These are phyloP conservation scores for Hybognathus amarus DNA, from an alignment of 2,797 vertebrate species.

Conservation along the genomic window DNA sequence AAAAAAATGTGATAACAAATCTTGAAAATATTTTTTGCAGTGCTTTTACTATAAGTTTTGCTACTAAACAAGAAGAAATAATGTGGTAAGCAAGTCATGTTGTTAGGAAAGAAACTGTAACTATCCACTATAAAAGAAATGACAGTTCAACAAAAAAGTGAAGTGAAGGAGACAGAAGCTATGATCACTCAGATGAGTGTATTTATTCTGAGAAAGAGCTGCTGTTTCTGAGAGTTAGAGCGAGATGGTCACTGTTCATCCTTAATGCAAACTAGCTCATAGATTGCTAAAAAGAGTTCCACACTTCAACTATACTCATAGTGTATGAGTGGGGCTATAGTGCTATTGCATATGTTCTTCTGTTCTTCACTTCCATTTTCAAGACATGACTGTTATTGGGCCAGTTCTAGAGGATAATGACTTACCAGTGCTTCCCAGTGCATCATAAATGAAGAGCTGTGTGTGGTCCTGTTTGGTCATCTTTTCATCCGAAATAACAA, in stretches of 20 bases:
- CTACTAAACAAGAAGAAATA: background rate
- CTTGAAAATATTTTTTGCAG: no score
- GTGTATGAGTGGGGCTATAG: background rate
- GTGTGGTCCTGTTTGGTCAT: conserved; percentile 10
- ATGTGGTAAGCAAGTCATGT: background rate
- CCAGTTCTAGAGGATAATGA: background rate
- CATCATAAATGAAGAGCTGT: conserved; percentile 17
- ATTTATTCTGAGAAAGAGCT: background rate
- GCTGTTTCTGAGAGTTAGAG: background rate
- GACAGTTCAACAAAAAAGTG: background rate
- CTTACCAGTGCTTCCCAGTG: background rate
- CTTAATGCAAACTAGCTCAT: background rate
- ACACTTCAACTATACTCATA: background rate
- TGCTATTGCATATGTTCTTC: background rate
- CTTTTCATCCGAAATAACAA: conserved; percentile 27
- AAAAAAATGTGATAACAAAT: no score
- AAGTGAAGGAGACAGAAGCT: background rate
- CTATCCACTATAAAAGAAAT: background rate
- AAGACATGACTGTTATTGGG: background rate
- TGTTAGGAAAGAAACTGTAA: background rate
- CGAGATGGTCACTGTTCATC: background rate
- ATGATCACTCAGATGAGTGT: background rate
- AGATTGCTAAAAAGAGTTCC: conserved; percentile 1
- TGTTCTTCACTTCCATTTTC: background rate
- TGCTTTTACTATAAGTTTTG: background rate